Conservation (phyloP, 2,113 vertebrate species). For the Carollia perspicillata region DNA sequence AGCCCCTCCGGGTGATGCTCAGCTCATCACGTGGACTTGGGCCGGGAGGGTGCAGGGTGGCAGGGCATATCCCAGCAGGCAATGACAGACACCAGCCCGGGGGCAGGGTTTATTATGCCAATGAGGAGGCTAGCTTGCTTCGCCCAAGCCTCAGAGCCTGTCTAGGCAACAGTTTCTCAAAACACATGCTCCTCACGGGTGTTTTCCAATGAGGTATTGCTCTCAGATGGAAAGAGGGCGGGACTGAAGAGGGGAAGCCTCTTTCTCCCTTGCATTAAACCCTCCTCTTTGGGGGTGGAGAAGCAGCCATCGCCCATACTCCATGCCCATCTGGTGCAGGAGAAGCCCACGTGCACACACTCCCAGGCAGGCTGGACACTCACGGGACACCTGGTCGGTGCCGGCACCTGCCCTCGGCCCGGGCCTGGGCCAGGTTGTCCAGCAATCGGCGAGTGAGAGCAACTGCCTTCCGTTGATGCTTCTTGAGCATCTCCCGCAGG, state of each 20-base stretch:
- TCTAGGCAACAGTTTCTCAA: neutral
- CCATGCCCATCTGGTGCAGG: neutral
- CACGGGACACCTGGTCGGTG: neutral
- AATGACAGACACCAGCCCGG: neutral
- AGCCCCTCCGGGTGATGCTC: neutral
- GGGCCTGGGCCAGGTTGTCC: conserved; percentile 79
- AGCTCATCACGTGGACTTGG: neutral
- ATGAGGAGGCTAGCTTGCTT: neutral
- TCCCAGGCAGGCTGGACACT: neutral
- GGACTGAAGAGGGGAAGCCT: neutral
- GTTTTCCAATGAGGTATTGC: neutral
- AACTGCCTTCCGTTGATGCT: conserved; percentile 88
- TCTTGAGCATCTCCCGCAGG: conserved; percentile 87
- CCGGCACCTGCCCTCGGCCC: conserved; percentile 73
- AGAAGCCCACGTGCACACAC: neutral
- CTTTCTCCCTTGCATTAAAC: neutral
- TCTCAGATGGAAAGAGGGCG: neutral
- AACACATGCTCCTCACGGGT: neutral
- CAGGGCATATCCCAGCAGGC: neutral
- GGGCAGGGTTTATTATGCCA: neutral
- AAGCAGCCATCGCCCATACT: neutral
- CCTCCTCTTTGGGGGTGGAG: neutral
- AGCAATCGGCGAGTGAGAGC: conserved; percentile 77
- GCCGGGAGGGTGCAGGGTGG: neutral
- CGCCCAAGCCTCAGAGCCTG: neutral